phyloP scores from a whole-genome alignment of 2,888 invertebrate species.

The Petrolisthes cinctipes region DNA sequence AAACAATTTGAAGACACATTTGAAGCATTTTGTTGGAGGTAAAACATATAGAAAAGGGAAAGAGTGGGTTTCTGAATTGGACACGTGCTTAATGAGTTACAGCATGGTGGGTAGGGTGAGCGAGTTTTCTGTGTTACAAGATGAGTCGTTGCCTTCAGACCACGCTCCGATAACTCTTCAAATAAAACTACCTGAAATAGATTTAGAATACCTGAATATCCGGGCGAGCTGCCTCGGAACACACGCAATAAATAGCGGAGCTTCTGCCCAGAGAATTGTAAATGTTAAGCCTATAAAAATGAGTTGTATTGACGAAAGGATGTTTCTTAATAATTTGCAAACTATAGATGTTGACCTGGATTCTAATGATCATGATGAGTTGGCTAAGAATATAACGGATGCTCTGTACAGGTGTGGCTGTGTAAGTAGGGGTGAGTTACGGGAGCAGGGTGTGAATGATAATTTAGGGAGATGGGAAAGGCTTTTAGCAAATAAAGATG shows the following conservation, averaged over 20 bases:
- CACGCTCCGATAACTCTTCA: not conserved
- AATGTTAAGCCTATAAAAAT: not conserved
- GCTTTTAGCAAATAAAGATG: not conserved
- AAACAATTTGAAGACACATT: not conserved
- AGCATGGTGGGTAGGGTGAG: not conserved
- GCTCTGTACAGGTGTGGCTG: not conserved
- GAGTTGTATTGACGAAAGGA: conserved; percentile 5
- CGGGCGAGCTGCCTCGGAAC: not conserved
- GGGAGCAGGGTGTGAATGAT: not conserved
- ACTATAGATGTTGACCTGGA: not conserved
- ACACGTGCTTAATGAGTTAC: not conserved
- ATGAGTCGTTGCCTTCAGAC: conserved; percentile 12
- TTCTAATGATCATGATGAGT: not conserved
- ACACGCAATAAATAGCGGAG: not conserved
- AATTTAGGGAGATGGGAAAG: conserved; percentile 20
- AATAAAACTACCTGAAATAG: not conserved
- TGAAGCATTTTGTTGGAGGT: not conserved
- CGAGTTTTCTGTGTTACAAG: not conserved
- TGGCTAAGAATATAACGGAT: not conserved
- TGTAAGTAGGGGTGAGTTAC: conserved; percentile 1
- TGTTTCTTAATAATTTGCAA: conserved; percentile 18
- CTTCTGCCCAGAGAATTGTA: not conserved
- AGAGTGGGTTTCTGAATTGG: conserved; percentile 8
- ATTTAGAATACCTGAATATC: conserved; percentile 1
- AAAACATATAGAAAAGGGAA: conserved; percentile 6